Evolutionary conservation across 2,113 vertebrate species (phyloP), one percentile per base, ranked within the genome.

Genomic region (Ammospiza nelsoni): DNA sequence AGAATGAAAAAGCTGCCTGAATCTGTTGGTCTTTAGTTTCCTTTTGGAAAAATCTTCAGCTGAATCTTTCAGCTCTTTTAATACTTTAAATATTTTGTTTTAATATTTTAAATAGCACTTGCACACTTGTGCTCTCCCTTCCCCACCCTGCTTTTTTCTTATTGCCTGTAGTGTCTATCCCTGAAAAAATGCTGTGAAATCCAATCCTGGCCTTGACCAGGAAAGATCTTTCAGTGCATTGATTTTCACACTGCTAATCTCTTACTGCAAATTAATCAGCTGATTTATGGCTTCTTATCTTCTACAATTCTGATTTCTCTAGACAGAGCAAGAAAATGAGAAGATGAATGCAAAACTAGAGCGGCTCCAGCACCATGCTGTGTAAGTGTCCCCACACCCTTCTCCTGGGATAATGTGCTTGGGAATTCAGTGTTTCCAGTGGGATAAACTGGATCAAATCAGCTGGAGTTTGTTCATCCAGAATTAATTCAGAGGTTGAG

Each of bases 251-350:
- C 37, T 39, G 37, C 37, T 11, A 39, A 39, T 39, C 37, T 39
- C 37, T 39, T 39, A 39, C 37, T 39, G 37, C 37, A 39, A 39
- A 39, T 39, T 39, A 39, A 39, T 33, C 27, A 22, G 14, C 22
- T 77, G 25, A 19, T 41, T 90, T 27, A 31, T 80, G 37, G 3
- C 18, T 68, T 51, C 39, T 73, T 48, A 7, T 25, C 21, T 15
- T 55, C 46, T 86, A 28, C 54, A 52, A 48, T 3, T 87, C 43
- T 77, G 54, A 12, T 41, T 97, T 94, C 85, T 96, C 91, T 66
- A 99, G 99, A 98, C 98, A 1, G 99, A 99, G 80, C 99, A 99
- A 94, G 96, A 97, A 6, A 99, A 99, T 62, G 99, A 99, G 67
- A 99, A 98, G 95, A 98, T 99, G 43, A 98, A 94, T 18, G 90